A percentile compares a stretch with the other conserved stretches of the same genome.
Evolutionary conservation across 2,113 vertebrate genomes (phyloP).

Genomic region (Anseranas semipalmata): DNA sequence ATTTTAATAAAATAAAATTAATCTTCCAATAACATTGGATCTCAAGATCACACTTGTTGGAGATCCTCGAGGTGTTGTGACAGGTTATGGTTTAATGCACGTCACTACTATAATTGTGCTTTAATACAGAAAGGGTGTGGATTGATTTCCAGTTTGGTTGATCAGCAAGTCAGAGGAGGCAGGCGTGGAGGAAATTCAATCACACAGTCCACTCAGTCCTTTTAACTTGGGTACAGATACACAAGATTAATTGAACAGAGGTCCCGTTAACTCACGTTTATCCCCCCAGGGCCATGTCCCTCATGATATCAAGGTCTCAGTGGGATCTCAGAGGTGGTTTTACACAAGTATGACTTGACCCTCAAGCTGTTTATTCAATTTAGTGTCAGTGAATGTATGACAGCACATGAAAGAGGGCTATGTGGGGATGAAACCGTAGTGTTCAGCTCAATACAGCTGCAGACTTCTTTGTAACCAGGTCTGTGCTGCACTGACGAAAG

Average conservation of each 20-base stretch:
- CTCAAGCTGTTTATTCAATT: background rate
- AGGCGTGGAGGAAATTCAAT: background rate
- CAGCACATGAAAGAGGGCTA: background rate
- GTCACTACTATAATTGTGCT: background rate
- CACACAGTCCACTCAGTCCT: background rate
- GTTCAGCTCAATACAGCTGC: background rate
- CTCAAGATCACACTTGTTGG: background rate
- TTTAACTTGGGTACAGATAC: background rate
- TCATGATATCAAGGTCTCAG: accelerated
- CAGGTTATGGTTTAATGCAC: too few relatives aligned
- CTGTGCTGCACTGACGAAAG: background rate
- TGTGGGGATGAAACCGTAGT: accelerated
- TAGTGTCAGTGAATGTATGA: too few relatives aligned
- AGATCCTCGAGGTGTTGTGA: background rate
- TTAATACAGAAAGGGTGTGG: accelerated
- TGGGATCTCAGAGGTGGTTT: background rate
- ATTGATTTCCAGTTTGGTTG: background rate
- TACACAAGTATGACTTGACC: background rate
- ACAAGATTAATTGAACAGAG: accelerated
- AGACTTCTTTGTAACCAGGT: background rate
- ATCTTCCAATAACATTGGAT: background rate
- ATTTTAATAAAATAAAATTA: background rate
- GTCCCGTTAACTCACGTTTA: accelerated
- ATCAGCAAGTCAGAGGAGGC: background rate
- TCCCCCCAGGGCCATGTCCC: accelerated